Conservation (phyloP, 64 coral and sea anemone genomes). For the Orbicella faveolata region DNA sequence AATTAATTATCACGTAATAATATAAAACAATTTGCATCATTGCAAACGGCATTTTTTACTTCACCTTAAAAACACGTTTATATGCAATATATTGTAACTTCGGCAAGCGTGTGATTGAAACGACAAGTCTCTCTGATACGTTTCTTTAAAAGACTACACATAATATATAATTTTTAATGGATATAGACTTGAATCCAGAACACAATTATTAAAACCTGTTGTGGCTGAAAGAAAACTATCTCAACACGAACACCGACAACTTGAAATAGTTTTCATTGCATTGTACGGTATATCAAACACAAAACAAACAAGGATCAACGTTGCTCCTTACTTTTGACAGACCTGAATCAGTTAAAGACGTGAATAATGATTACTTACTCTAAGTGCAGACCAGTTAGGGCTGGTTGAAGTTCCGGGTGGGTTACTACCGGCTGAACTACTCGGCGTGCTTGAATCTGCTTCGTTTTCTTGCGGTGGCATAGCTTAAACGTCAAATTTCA, state of each 20-base stretch:
- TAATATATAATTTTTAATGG: too few relatives aligned
- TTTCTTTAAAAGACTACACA: too few relatives aligned
- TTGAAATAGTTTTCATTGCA: neutral
- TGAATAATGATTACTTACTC: slow-evolving; percentile 36
- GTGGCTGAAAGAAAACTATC: neutral
- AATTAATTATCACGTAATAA: neutral
- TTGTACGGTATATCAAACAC: neutral
- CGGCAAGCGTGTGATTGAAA: neutral
- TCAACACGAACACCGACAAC: neutral
- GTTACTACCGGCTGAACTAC: neutral
- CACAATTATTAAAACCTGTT: too few relatives aligned
- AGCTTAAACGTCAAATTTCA: neutral
- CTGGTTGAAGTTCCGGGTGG: neutral
- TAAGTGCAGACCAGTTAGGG: slow-evolving; percentile 63
- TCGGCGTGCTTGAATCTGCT: neutral
- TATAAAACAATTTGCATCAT: neutral
- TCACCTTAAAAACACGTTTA: neutral
- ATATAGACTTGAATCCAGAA: too few relatives aligned
- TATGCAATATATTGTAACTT: neutral
- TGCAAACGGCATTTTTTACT: neutral
- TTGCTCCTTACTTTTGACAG: neutral
- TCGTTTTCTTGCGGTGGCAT: slow-evolving; percentile 71
- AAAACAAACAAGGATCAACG: neutral
- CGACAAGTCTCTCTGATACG: too few relatives aligned
- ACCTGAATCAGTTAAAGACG: neutral